Percentiles rank a stretch among this genome's conserved stretches.
Evolutionary conservation across 2,113 vertebrate species (phyloP).

Genomic region (Pyrgilauda ruficollis): DNA sequence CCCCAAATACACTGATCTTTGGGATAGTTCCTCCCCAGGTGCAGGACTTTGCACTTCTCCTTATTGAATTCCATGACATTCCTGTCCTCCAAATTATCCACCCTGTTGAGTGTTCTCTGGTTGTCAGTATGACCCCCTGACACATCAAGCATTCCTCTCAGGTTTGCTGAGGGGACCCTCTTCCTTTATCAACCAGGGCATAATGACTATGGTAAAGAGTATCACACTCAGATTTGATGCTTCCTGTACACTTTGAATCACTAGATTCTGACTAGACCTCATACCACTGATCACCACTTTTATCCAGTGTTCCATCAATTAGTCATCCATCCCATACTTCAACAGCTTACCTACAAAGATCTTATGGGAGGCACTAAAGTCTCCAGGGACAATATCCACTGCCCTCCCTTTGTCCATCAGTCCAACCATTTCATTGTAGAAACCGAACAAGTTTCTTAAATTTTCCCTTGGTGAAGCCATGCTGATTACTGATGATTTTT

Average conservation of each 20-base stretch:
- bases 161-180: not conserved
- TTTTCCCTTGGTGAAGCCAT: not conserved
- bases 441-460: not conserved
- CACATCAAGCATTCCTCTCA: not conserved
- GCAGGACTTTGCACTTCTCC: not conserved
- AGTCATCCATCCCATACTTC: not conserved
- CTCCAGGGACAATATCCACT: not conserved
- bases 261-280: not conserved
- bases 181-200: not conserved
- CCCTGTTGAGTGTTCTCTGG: not conserved
- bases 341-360: not conserved
- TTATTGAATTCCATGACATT: not conserved
- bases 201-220: not conserved
- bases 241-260: not conserved
- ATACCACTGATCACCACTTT: not conserved
- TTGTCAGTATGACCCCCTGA: not conserved
- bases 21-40: not conserved
- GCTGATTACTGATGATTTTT: not conserved
- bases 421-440: not conserved
- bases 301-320: not conserved
- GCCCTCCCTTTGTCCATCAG: not conserved
- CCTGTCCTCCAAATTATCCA: not conserved
- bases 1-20: fast-evolving
- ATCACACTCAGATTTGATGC: not conserved
- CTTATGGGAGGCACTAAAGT: fast-evolving